Conservation (phyloP, 1,140 invertebrate genomes). For the Ruditapes philippinarum region DNA sequence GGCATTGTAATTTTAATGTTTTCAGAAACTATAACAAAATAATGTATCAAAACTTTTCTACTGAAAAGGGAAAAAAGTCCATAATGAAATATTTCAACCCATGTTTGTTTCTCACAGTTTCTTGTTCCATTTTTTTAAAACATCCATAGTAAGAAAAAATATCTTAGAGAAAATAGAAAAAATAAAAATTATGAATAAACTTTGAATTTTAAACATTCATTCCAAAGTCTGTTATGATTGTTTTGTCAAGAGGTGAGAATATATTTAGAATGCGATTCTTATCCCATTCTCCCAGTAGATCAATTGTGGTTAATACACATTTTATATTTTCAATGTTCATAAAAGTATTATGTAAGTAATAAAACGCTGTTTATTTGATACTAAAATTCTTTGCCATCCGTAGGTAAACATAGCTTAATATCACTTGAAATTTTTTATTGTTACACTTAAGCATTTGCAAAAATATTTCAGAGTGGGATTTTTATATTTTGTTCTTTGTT, state of each 20-base stretch:
- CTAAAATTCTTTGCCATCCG: not conserved
- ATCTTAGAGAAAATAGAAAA: no score
- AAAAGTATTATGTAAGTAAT: conserved; percentile 35
- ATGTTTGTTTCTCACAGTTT: no score
- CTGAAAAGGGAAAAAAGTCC: no score
- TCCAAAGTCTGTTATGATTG: no score
- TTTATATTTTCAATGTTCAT: conserved; percentile 6
- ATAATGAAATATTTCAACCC: no score
- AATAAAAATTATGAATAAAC: no score
- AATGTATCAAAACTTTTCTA: no score
- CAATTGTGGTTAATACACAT: conserved; percentile 12
- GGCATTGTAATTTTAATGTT: no score
- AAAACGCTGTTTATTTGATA: conserved; percentile 6
- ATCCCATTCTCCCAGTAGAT: not conserved
- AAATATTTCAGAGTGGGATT: not conserved
- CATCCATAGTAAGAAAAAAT: no score
- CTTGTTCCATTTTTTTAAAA: no score
- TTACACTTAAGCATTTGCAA: not conserved
- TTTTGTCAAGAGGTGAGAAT: not conserved
- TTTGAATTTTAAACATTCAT: no score
- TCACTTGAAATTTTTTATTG: not conserved
- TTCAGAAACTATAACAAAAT: no score
- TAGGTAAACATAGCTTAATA: conserved; percentile 15
- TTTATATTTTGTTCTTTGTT: not conserved
- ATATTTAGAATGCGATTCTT: not conserved